These are phyloP conservation scores for Parasteatoda tepidariorum DNA, from an alignment of 1,140 invertebrate species.

Conservation along the genomic window DNA sequence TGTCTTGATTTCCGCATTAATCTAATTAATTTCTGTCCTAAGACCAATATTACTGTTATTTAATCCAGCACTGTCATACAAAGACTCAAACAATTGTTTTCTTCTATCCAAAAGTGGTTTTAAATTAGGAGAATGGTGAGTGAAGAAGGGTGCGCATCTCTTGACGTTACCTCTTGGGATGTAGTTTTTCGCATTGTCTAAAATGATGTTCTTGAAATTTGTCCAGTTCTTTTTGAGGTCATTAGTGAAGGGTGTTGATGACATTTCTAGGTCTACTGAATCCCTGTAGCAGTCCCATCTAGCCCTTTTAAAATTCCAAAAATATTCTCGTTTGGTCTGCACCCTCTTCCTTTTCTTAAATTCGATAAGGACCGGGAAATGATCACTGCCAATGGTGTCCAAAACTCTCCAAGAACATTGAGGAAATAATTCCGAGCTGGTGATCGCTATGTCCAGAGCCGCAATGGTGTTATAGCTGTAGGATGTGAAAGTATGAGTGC, in stretches of 20 bases:
- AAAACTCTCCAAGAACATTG: background rate
- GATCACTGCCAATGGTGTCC: constrained; percentile 11
- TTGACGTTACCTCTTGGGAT: constrained; percentile 13
- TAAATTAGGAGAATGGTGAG: background rate
- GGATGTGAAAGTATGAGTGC: background rate
- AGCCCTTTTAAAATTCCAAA: constrained; percentile 13
- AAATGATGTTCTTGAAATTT: background rate
- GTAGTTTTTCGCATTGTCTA: background rate
- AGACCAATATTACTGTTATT: background rate
- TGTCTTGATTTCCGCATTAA: constrained; percentile 1
- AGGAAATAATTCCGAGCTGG: background rate
- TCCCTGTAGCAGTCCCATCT: background rate
- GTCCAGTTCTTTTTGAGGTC: background rate
- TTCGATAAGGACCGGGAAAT: constrained; percentile 5
- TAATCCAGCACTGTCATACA: background rate
- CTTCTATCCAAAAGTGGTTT: background rate
- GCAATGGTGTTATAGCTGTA: background rate
- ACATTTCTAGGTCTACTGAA: background rate
- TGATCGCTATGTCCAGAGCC: background rate
- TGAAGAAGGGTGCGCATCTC: background rate
- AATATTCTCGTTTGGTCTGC: background rate
- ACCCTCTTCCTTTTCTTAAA: constrained; percentile 17
- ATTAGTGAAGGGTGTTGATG: background rate
- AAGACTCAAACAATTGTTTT: background rate
- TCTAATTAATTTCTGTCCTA: constrained; percentile 10